These are phyloP conservation scores for Oophaga sylvatica DNA, from an alignment of 2,797 vertebrate genomes.

Conservation along the genomic window DNA sequence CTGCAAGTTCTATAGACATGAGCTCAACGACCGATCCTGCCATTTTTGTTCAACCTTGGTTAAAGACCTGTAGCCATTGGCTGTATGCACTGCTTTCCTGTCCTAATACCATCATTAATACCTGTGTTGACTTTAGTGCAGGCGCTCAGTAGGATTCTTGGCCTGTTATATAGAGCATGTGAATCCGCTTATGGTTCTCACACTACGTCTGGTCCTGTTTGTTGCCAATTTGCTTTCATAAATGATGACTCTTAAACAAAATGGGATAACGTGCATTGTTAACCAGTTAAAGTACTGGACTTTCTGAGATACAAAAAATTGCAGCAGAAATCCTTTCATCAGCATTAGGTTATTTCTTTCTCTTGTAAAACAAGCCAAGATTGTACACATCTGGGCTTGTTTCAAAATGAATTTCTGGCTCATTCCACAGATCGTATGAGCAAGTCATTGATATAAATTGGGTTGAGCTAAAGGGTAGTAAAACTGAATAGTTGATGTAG, in stretches of 20 bases:
- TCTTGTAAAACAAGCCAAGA: conserved; percentile 40
- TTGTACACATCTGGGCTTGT: conserved; percentile 52
- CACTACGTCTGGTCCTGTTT: conserved; percentile 18
- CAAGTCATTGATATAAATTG: conserved; percentile 44
- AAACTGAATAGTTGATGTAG: conserved; percentile 38
- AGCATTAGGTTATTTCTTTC: conserved; percentile 19
- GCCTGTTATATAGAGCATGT: not conserved
- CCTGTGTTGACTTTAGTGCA: not conserved
- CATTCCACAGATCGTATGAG: conserved; percentile 23
- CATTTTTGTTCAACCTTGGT: not conserved
- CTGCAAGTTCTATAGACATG: not conserved
- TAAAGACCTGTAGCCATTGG: not conserved
- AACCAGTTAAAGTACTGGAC: conserved; percentile 10
- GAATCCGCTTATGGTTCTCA: not conserved
- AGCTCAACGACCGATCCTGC: not conserved
- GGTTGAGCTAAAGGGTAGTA: conserved; percentile 49
- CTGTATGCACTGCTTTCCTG: not conserved
- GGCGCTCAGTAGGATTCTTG: not conserved
- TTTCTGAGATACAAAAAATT: conserved; percentile 25
- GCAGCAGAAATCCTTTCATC: conserved; percentile 26
- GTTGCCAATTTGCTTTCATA: conserved; percentile 16
- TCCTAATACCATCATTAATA: not conserved
- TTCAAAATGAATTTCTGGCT: conserved; percentile 47
- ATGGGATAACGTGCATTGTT: conserved; percentile 35
- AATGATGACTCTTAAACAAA: conserved; percentile 32